Evolutionary conservation across 2,888 invertebrate species (phyloP), one percentile per base, ranked within the genome.

Genomic region (Altica lythri): DNA sequence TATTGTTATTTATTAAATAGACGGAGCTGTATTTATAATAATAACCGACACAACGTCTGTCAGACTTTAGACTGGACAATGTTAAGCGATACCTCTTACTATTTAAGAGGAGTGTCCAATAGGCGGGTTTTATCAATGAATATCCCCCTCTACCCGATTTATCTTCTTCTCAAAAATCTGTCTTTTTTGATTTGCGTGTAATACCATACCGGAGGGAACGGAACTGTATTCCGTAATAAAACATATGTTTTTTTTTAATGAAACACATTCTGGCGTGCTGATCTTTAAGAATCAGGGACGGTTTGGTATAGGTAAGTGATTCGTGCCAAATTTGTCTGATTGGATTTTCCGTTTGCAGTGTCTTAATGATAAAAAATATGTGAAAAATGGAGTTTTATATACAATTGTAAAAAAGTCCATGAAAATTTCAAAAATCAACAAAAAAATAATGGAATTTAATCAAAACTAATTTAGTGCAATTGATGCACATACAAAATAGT

Each of bases 21-120:
- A 54, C 48, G 42, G 57, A 53, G 53, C 37, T 43, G 43, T 48
- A 55, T 44, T 55, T 32, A 38, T 44, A 19, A 25, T n/a, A 19
- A 54, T 57, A 19, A 61, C 61, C 59, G 59, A 37, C 57, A 53
- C 54, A 52, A 57, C 54, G 59, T 61, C 59, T 53, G 61, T 59
- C 61, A 53, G 55, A 42, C 54, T 61, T 58, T 56, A 54, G 47
- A 61, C 61, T 61, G 61, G 61, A 59, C 61, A 61, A 46, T 48
- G n/a, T n/a, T n/a, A n/a, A n/a, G 56, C 55, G 52, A 47, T 59
- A 61, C 59, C 55, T 55, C 55, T 59, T 56, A 59, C 59, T 59
- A 61, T 59, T 61, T 59, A 57, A 59, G 59, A 59, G 61, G 61
- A 59, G 61, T 61, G 61, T 61, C 61, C 47, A 53, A 59, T 55